Evolutionary conservation across 1,140 invertebrate species (phyloP), one percentile per base, ranked within the genome.

Genomic region (Diploscapter pachys): DNA sequence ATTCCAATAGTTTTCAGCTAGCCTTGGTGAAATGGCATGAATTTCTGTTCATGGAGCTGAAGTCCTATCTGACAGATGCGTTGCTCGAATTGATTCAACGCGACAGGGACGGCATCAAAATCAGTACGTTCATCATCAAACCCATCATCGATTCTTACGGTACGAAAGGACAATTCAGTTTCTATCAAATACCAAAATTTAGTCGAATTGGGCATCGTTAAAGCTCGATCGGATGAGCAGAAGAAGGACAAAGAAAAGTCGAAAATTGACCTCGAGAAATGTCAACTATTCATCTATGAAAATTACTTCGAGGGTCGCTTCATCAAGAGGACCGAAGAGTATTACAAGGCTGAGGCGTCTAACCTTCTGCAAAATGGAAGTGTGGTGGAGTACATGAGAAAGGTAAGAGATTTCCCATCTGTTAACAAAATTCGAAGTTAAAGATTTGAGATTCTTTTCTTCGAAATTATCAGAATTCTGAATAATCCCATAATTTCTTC

Each of bases 321-420:
- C 87, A 89, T 99, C 2, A 92, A 94, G 79, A 95, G 98, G 83
- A 99, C 96, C 0, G 93, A 95, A 87, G 88, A 92, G 59, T 99
- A 95, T 89, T 99, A 99, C 85, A 92, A 91, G 8, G 89, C 92
- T 71, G 95, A 99, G 87, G 96, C 94, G 81, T 92, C 91, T 4
- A 93, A 95, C 81, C 98, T 98, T 87, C 88, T 98, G n/a, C 88
- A 90, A 61, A 92, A 96, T 94, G 6, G 98, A 88, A 31, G 1
- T 31, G 94, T 99, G 53, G 97, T 95, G 3, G 96, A 98, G 85
- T 99, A 99, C 85, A 94, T 98, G 92, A 97, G 96, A 88, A 95
- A 95, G 89, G 94, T 93, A 31, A 31, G 31, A 31, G 31, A 31
- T 31, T 31, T 31, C 31, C 31, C 31, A 31, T 31, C 31, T 31